These are phyloP conservation scores for Clarias magur DNA, from an alignment of 2,113 vertebrate genomes.

Conservation along the genomic window DNA sequence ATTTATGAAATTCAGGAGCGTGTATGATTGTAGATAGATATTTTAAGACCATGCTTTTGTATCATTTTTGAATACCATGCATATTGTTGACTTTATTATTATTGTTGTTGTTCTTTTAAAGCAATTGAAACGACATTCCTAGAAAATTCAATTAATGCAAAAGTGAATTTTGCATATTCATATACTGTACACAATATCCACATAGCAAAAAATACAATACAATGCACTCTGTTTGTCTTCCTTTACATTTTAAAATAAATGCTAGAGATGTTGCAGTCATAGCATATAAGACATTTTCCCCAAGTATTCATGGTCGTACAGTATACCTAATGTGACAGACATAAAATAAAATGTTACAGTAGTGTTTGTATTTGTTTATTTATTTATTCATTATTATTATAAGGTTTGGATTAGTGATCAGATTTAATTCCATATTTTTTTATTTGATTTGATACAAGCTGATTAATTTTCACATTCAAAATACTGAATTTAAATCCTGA, in stretches of 20 bases:
- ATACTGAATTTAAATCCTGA: background rate
- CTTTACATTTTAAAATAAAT: background rate
- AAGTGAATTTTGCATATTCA: background rate
- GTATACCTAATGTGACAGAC: constrained; percentile 24
- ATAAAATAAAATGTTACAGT: background rate
- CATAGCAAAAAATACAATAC: background rate
- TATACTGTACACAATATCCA: background rate
- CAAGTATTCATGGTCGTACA: constrained; percentile 19
- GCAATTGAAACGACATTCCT: background rate
- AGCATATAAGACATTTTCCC: background rate
- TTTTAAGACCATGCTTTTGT: background rate
- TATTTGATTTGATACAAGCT: background rate
- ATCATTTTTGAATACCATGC: too few species aligned
- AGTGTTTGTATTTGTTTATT: background rate
- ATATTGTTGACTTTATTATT: background rate
- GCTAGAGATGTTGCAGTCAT: background rate
- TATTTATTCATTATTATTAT: background rate
- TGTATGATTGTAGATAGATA: background rate
- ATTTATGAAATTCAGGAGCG: background rate
- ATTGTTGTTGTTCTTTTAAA: background rate
- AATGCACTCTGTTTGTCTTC: background rate
- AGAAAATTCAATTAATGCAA: background rate
- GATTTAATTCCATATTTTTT: background rate
- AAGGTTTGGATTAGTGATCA: background rate
- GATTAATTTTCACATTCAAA: background rate